Evolutionary conservation across 2,888 invertebrate species (phyloP).

Genomic region (Epistrophe eligans): DNA sequence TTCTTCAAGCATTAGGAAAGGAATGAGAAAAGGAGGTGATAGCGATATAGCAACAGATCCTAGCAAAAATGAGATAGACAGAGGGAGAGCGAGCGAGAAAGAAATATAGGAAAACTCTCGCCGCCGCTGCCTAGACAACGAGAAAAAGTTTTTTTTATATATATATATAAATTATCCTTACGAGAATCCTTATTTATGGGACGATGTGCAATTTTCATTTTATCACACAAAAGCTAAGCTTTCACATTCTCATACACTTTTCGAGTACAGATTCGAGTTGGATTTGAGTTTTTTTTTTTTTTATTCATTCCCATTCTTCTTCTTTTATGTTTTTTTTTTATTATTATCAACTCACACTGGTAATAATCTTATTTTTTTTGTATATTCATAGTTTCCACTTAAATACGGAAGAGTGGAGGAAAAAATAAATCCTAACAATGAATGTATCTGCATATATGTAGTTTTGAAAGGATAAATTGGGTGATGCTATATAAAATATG

Average conservation of each 20-base stretch:
- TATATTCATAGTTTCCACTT: conserved; percentile 61
- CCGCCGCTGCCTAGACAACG: conserved; percentile 58
- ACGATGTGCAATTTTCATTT: conserved; percentile 84
- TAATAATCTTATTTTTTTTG: conserved; percentile 24
- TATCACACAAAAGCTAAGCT: conserved; percentile 83
- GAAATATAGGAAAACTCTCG: conserved; percentile 13
- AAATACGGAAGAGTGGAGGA: conserved; percentile 25
- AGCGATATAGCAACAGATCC: conserved; percentile 50
- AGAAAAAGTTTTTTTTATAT: conserved; percentile 80
- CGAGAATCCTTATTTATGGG: conserved; percentile 84
- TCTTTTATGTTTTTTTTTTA: conserved; percentile 3
- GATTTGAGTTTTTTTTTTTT: conserved; percentile 49
- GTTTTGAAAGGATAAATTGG: conserved; percentile 39
- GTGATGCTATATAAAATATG: background rate
- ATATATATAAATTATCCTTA: conserved; percentile 83
- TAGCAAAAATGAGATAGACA: background rate
- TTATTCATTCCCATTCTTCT: conserved; percentile 23
- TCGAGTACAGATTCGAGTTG: conserved; percentile 68
- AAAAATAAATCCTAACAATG: conserved; percentile 46
- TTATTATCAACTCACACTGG: conserved; percentile 37
- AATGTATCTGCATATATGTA: conserved; percentile 60
- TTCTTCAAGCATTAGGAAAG: background rate
- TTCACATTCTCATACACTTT: conserved; percentile 72
- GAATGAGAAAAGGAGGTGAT: conserved; percentile 9
- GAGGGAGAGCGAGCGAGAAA: background rate